Evolutionary conservation across 2,113 vertebrate genomes (phyloP).

Genomic region (Grammomys dolichurus): DNA sequence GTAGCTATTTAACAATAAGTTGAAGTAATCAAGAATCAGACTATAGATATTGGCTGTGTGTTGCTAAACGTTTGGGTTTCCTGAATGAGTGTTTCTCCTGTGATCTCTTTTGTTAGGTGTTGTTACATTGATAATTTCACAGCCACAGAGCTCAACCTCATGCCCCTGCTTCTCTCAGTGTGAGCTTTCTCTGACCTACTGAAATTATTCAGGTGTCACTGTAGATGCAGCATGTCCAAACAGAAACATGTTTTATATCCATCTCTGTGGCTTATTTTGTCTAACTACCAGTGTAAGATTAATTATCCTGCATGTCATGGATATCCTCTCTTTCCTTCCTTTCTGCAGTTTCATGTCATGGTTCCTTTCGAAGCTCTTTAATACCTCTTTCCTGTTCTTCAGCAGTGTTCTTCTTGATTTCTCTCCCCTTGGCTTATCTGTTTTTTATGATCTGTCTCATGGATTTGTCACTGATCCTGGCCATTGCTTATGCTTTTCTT

Average conservation of each 20-base stretch:
- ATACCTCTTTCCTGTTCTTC: background rate
- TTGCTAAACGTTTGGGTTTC: background rate
- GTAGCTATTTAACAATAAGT: background rate
- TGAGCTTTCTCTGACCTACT: background rate
- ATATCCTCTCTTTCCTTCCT: background rate
- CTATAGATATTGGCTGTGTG: background rate
- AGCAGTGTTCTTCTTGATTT: background rate
- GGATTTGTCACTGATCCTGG: background rate
- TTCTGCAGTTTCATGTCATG: background rate
- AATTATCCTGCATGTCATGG: too few relatives aligned
- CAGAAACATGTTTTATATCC: background rate
- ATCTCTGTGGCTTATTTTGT: background rate
- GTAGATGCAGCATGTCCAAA: background rate
- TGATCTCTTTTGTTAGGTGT: background rate
- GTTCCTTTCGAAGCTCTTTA: background rate
- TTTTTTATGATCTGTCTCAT: background rate
- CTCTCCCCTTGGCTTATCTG: background rate
- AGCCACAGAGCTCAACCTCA: background rate
- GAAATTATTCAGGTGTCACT: background rate
- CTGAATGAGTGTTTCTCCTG: background rate
- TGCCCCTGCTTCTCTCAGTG: background rate
- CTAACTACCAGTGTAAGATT: background rate
- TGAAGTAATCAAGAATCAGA: background rate
- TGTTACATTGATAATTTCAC: background rate
- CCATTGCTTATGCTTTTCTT: background rate